A percentile compares a stretch with the other conserved stretches of the same genome.
Evolutionary conservation across 2,113 vertebrate species (phyloP).

Genomic region (Otus sunia): DNA sequence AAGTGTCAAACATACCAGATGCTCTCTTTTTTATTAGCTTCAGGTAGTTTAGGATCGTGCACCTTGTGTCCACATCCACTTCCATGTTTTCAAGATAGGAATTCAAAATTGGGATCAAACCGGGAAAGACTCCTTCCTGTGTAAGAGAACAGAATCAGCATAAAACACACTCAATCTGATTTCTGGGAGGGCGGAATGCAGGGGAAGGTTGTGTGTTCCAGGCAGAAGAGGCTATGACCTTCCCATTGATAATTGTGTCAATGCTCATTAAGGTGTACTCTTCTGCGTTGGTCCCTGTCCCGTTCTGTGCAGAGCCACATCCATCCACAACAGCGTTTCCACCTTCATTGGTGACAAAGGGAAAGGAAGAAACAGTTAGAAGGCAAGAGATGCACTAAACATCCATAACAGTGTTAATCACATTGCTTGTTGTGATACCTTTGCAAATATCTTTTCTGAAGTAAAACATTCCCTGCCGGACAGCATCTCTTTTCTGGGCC

Average conservation of each 20-base stretch:
- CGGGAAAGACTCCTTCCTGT: constrained; percentile 95
- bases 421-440: constrained; percentile 71
- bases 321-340: constrained; percentile 86
- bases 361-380: neutral
- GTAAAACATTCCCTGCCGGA: constrained; percentile 91
- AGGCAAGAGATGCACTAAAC: neutral
- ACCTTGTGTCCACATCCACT: constrained; percentile 96
- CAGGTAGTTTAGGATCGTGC: constrained; percentile 96
- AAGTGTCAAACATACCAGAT: constrained; percentile 80
- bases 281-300: constrained; percentile 74
- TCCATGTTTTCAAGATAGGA: constrained; percentile 98
- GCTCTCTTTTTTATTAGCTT: constrained; percentile 98
- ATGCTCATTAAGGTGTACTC: constrained; percentile 94
- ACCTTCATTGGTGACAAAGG: constrained; percentile 66
- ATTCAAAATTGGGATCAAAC: constrained; percentile 95
- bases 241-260: constrained; percentile 98
- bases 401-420: neutral
- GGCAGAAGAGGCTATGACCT: constrained; percentile 74
- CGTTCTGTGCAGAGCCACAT: constrained; percentile 77
- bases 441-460: constrained; percentile 96
- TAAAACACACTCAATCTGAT: neutral
- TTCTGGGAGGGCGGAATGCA: neutral
- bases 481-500: constrained; percentile 93
- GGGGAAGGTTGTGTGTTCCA: neutral
- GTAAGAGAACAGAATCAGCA: constrained; percentile 5